Base-by-base conservation (phyloP, 2,113 vertebrate genomes). In the Malurus alboscapulatus region DNA sequence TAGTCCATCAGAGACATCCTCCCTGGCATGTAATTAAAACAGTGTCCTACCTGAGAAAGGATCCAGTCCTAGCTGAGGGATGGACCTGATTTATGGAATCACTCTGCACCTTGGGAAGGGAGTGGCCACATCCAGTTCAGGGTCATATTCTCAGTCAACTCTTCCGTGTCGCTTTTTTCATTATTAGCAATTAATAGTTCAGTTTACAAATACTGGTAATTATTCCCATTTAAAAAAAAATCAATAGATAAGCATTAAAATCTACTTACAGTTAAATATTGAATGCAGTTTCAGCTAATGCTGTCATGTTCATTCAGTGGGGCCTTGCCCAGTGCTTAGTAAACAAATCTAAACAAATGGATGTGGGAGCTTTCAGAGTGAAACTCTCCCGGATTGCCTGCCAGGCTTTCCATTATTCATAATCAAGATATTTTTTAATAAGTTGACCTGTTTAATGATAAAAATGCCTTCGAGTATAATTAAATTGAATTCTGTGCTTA, bases 401-500 rank as follows among this genome's bases (percentile, higher is more conserved):
- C 87, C 87, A 95, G 75, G 53, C 67, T 93, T 92, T 94, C 93
- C 93, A 93, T 95, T 96, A 95, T 73, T 93, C 95, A 62, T 50
- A 92, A 94, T 95, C 71, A 66, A 85, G 92, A 76, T 59, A 7
- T 59, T 80, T 95, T 84, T 92, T 89, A 96, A 85, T 95, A 93
- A 84, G 88, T 62, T 97, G 86, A 95, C 90, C 96, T 81, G 95
- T 90, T 94, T 96, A 92, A 96, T 89, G 89, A 91, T 94, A 93
- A 87, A 96, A 96, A 96, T 91, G 88, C 68, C 88, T 79, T 48
- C 67, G 93, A 92, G 92, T 75, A 88, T 96, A 96, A 96, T 97
- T 96, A 97, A 96, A 96, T 94, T 91, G 88, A 95, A 97, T 95
- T 55, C 88, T 95, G n/a, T 95, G 86, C 78, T 96, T 96, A 82